Conservation (phyloP, 2,113 vertebrate species). For the Casuarius casuarius region DNA sequence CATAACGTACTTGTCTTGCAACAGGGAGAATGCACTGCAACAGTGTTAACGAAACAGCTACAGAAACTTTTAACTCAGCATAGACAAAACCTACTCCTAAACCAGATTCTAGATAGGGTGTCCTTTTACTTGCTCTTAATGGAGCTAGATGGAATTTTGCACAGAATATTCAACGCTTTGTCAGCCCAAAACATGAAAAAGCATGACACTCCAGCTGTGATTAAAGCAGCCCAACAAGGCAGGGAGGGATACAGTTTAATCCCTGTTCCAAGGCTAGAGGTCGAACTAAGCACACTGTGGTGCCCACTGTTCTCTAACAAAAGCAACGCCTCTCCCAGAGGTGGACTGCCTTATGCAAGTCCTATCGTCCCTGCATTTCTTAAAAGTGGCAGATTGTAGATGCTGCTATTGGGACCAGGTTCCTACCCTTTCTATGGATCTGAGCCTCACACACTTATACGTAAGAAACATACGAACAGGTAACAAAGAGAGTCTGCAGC, state of each 20-base stretch:
- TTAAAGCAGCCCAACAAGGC: neutral
- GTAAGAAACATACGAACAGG: neutral
- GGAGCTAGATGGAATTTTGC: neutral
- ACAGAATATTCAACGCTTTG: neutral
- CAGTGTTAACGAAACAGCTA: neutral
- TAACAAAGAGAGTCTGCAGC: neutral
- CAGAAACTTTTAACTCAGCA: neutral
- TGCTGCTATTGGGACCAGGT: neutral
- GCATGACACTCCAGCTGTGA: neutral
- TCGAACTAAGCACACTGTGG: neutral
- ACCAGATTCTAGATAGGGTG: neutral
- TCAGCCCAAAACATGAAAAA: neutral
- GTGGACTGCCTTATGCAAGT: neutral
- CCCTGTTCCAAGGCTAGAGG: neutral
- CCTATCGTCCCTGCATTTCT: neutral
- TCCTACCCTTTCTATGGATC: neutral
- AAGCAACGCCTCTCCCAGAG: neutral
- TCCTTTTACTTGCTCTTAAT: neutral
- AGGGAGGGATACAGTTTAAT: neutral
- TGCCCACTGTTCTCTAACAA: neutral
- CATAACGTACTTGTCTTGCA: neutral
- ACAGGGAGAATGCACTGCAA: neutral
- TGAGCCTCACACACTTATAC: fast-evolving
- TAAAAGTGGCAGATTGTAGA: neutral
- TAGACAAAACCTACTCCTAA: neutral